These are phyloP conservation scores for Tauraco erythrolophus DNA, from an alignment of 2,113 vertebrate genomes.

Conservation along the genomic window DNA sequence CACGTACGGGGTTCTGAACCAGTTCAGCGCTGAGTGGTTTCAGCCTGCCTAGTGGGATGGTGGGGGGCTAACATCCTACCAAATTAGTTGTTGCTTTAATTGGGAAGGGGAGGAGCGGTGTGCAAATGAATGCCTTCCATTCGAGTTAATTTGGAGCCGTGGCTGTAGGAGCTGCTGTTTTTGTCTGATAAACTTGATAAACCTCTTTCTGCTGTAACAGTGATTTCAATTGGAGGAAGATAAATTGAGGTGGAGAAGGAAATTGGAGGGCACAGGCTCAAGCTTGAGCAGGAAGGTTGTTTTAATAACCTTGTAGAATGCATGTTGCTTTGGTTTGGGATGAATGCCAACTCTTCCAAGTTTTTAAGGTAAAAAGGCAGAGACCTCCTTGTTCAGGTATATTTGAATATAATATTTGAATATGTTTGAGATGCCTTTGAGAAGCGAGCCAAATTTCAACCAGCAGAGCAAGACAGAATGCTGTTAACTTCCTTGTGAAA, in stretches of 20 bases:
- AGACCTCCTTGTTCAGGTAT: neutral
- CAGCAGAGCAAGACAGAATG: neutral
- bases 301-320: conserved; percentile 20
- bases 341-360: neutral
- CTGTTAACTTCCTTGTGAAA: neutral
- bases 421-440: neutral
- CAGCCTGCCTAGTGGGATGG: neutral
- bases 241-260: conserved; percentile 57
- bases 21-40: neutral
- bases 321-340: neutral
- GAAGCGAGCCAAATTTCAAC: neutral
- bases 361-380: neutral
- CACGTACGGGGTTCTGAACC: neutral
- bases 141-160: neutral
- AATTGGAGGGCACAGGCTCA: conserved; percentile 9
- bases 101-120: neutral
- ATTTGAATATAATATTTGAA: neutral
- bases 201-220: neutral
- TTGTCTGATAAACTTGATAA: conserved; percentile 54
- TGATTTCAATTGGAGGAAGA: conserved; percentile 62
- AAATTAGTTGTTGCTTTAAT: neutral
- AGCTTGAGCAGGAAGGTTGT: conserved; percentile 28
- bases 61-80: neutral
- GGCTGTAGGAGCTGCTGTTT: neutral
- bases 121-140: neutral